Evolutionary conservation across 2,113 vertebrate species (phyloP), one percentile per base, ranked within the genome.

Genomic region (Toxostoma redivivum): DNA sequence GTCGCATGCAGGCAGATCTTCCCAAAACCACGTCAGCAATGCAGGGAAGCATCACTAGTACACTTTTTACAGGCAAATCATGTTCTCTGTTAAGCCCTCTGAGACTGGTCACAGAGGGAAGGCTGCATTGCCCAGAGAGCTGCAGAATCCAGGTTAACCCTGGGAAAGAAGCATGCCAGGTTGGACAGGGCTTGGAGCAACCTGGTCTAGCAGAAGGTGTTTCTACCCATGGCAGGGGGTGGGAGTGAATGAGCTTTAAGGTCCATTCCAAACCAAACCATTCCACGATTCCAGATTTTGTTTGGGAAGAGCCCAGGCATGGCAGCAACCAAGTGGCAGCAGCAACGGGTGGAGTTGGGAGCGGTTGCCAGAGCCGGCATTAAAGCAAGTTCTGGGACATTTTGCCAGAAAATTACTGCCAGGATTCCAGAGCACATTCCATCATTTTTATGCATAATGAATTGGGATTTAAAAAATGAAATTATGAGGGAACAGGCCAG

Each of bases 321-420:
- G 7, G 53, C 31, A 60, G 45, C 19, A 56, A 51, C 30, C 70
- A 85, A 76, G 42, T 2, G 11, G 70, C 78, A 87, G 48, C 56
- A 74, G 64, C n/a, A 92, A 11, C 3, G 11, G 30, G 57, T 0
- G 0, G 28, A 62, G 48, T 15, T 0, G 1, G 4, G 1, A 82
- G 11, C 0, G 0, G 35, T 28, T 81, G 47, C 21, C 40, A 76
- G 74, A 74, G 56, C 10, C 6, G 2, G 33, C 9, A n/a, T 61
- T 47, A 48, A 62, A 90, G 66, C 33, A 71, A 54, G 25, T 12
- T 12, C 38, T 48, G 35, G 38, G 74, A 85, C 16, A 7, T 19
- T 64, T 61, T 64, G 17, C 37, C 40, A 72, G 62, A 56, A 91
- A 81, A 57, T 12, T 22, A 11, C 22, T 6, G 7, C 40, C 58